These are phyloP conservation scores for Drosophila equinoxialis DNA, from an alignment of 1,140 invertebrate genomes.

Conservation along the genomic window DNA sequence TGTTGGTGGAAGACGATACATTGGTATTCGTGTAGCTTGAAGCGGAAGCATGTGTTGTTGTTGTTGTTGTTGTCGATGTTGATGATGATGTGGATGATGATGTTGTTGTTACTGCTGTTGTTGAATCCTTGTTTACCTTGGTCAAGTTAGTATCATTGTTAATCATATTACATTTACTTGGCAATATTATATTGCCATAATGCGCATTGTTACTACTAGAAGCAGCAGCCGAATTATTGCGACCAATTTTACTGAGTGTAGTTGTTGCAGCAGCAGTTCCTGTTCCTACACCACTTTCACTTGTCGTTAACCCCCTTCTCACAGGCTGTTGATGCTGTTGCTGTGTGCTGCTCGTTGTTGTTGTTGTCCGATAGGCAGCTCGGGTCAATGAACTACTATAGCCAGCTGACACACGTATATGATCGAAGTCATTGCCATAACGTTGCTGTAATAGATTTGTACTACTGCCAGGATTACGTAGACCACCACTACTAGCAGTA, in stretches of 20 bases:
- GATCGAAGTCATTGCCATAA: conserved; percentile 67
- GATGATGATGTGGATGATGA: conserved; percentile 11
- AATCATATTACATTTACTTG: conserved; percentile 3
- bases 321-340: background rate
- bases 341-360: background rate
- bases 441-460: conserved; percentile 75
- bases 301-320: background rate
- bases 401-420: conserved; percentile 54
- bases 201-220: background rate
- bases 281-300: background rate
- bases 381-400: conserved; percentile 74
- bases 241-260: background rate
- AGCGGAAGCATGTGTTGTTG: conserved; percentile 23
- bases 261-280: background rate
- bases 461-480: conserved; percentile 53
- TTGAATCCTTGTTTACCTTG: conserved; percentile 12
- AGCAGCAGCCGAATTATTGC: background rate
- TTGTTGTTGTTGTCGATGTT: conserved; percentile 18
- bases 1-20: conserved; percentile 23
- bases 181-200: conserved; percentile 7
- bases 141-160: background rate
- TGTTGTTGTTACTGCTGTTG: background rate
- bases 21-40: conserved; percentile 2
- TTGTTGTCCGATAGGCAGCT: conserved; percentile 54
- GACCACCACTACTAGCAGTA: conserved; percentile 6